Evolutionary conservation across 2,888 invertebrate genomes (phyloP), one percentile per base, ranked within the genome.

Genomic region (Papilio demoleus): DNA sequence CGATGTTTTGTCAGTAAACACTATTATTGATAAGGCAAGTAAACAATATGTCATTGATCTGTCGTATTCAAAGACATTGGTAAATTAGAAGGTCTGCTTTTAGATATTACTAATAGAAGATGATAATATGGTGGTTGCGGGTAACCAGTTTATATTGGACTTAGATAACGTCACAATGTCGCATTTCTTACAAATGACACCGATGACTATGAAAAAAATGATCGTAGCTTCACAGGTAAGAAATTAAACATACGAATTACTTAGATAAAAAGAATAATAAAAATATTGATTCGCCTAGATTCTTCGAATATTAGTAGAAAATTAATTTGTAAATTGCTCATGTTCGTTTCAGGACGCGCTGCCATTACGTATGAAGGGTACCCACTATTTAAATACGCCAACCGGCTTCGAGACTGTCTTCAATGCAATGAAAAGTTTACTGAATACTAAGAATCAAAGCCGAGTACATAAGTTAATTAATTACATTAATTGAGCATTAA

Each of bases 321-420:
- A 47, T 4, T 12, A 2, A 22, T 22, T 47, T 12, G 4, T 22
- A 1, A 38, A 36, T 36, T 22, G 9, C 4, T 4, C 8, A 59
- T 22, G 22, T 31, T 27, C 56, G 38, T 90, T 92, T 59, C 83
- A 95, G 93, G 94, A 94, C 68, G 94, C 93, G 1, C 87, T 90
- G 68, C 95, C 95, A 2, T 75, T 93, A 42, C 88, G 94, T 70
- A 92, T 93, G 77, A 94, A 95, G 80, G 94, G 93, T n/a, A 80
- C 92, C 14, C 94, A 94, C 76, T 93, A 93, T 68, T 75, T 94
- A 50, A 94, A 95, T 76, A 90, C 93, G 0, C 93, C 94, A 0
- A 65, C 91, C 5, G 90, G 93, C 8, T 94, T 94, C 75, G 94
- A 94, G 74, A 90, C 93, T 0, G 71, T 94, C 12, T 94, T 92